Evolutionary conservation across 2,797 vertebrate genomes (phyloP).

Genomic region (Trematomus bernacchii): DNA sequence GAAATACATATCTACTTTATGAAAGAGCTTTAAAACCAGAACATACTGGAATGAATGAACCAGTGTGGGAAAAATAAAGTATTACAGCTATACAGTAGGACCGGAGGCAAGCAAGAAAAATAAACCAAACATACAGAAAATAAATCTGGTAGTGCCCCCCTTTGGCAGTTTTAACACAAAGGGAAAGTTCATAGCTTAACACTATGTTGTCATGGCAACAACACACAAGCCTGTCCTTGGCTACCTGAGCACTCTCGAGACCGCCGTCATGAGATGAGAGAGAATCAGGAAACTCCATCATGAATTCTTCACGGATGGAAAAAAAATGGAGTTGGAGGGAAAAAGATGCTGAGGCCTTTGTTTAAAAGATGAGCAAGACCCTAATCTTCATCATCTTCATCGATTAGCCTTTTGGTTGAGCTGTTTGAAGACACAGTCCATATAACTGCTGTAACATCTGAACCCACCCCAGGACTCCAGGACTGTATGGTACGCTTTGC

Average conservation of each 20-base stretch:
- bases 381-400: slow-evolving; percentile 4
- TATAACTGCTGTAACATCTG: slow-evolving; percentile 4
- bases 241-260: slow-evolving; percentile 38
- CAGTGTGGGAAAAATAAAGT: neutral
- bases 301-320: slow-evolving; percentile 16
- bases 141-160: slow-evolving; percentile 4
- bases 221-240: slow-evolving; percentile 48
- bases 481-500: neutral
- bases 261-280: slow-evolving; percentile 38
- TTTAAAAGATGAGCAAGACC: slow-evolving; percentile 2
- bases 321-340: neutral
- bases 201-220: slow-evolving; percentile 71
- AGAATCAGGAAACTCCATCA: slow-evolving; percentile 47
- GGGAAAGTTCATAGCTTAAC: slow-evolving; percentile 28
- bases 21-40: slow-evolving; percentile 15
- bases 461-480: slow-evolving; percentile 2
- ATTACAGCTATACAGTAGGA: neutral
- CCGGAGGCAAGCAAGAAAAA: neutral
- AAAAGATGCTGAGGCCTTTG: slow-evolving; percentile 3
- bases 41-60: slow-evolving; percentile 2
- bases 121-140: slow-evolving; percentile 3
- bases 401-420: slow-evolving; percentile 13
- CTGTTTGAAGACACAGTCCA: neutral
- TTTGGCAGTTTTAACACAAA: slow-evolving; percentile 29
- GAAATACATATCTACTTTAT: neutral